Evolutionary conservation across 2,113 vertebrate genomes (phyloP), one percentile per base, ranked within the genome.

Genomic region (Herpetotheres cachinnans): DNA sequence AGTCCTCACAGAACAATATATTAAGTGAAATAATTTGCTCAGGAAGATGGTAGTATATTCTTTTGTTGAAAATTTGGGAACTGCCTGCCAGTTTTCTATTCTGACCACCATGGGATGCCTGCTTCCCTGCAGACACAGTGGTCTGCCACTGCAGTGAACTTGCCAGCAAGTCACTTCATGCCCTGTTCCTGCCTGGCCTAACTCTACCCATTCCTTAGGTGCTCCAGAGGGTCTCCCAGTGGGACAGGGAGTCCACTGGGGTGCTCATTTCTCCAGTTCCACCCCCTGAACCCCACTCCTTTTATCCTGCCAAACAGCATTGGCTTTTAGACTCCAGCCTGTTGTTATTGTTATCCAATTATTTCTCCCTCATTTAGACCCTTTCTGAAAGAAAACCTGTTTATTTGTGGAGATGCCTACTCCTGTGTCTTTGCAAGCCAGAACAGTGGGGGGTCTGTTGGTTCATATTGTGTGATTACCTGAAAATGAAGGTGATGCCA

Each of bases 361-460:
- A 49, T 58, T 62, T 58, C 42, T 46, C 42, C 10, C 34, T 81
- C 30, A 29, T 78, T 61, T 70, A 56, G 19, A 70, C 16, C 2
- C 13, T 40, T 66, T 61, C 30, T 77, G 54, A 73, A 77, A 78
- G 32, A 65, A 88, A 80, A 29, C 1, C 3, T 19, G 2, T 69
- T 62, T 65, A 50, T 34, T 61, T 84, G 30, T 77, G 42, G 52
- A 76, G 11, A 52, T 38, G 20, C 5, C 17, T 13, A 66, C 11
- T 49, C 32, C 20, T 40, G 22, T 9, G 49, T 13, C 38, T 85
- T 85, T 69, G 49, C 6, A 79, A 19, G 8, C 29, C 30, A 32
- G 70, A 96, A 30, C 0, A 0, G 73, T 26, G 16, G 10, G 5
- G 5, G 5, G 8, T 76, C 26, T 78, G 4, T 42, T 32, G 52